These are phyloP conservation scores for Ceratina calcarata DNA, from an alignment of 1,140 invertebrate genomes.

Conservation along the genomic window DNA sequence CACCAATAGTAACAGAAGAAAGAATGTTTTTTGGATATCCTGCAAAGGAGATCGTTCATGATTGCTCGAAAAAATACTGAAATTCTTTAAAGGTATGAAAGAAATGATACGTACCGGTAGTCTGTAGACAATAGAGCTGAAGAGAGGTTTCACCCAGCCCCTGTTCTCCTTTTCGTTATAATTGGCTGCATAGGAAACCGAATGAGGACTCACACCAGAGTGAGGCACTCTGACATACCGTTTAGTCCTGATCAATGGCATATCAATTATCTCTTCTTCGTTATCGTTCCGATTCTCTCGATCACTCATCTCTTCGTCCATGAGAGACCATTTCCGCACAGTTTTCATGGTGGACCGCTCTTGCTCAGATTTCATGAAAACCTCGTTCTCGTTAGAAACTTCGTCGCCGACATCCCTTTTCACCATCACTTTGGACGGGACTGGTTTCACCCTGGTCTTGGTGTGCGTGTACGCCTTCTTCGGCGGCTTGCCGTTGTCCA, in stretches of 20 bases:
- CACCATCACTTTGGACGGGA: slow-evolving; percentile 67
- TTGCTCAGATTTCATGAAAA: not conserved
- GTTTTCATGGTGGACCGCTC: not conserved
- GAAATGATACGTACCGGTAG: slow-evolving; percentile 77
- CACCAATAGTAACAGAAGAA: slow-evolving; percentile 94
- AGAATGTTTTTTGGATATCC: slow-evolving; percentile 98
- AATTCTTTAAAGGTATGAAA: not conserved
- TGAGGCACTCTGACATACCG: slow-evolving; percentile 57
- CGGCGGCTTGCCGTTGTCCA: slow-evolving; percentile 62
- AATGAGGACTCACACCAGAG: slow-evolving; percentile 87
- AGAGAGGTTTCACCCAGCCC: slow-evolving; percentile 93
- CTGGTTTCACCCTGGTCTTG: slow-evolving; percentile 64
- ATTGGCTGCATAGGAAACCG: slow-evolving; percentile 90
- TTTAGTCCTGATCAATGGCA: slow-evolving; percentile 31
- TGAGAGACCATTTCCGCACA: slow-evolving; percentile 37
- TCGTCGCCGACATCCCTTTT: slow-evolving; percentile 56
- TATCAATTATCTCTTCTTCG: slow-evolving; percentile 44
- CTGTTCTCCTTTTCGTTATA: slow-evolving; percentile 88
- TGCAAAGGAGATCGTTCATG: slow-evolving; percentile 76
- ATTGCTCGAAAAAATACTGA: not conserved
- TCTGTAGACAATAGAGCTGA: slow-evolving; percentile 95
- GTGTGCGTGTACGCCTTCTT: slow-evolving; percentile 66
- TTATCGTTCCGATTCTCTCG: slow-evolving; percentile 22
- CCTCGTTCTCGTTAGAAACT: not conserved
- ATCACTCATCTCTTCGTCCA: slow-evolving; percentile 1